Evolutionary conservation across 2,797 vertebrate species (phyloP).

Genomic region (Telmatherina bonti): DNA sequence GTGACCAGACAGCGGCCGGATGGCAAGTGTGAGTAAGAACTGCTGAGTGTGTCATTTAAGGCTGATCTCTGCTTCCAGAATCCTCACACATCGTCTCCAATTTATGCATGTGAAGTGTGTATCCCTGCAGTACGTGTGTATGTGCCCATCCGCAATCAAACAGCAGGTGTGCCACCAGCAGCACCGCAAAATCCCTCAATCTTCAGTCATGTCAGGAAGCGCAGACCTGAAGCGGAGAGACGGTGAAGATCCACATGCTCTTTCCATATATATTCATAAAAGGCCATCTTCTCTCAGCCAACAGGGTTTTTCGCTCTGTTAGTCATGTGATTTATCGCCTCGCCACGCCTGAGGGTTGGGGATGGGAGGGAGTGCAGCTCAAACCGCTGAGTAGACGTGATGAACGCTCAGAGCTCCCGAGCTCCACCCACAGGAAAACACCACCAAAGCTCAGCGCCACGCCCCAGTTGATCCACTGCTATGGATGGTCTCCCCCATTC

Average conservation of each 20-base stretch:
- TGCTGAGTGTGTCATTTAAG: constrained; percentile 14
- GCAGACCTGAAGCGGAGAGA: constrained; percentile 36
- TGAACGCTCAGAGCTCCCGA: constrained; percentile 26
- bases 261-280: constrained; percentile 75
- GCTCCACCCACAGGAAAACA: constrained; percentile 11
- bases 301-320: constrained; percentile 60
- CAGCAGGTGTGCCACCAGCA: constrained; percentile 35
- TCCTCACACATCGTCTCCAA: constrained; percentile 1
- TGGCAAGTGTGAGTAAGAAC: constrained; percentile 38
- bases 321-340: constrained; percentile 64
- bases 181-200: constrained; percentile 49
- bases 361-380: constrained; percentile 5
- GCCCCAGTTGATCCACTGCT: constrained; percentile 34
- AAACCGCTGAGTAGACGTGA: constrained; percentile 42
- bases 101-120: constrained; percentile 29
- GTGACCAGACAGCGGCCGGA: constrained; percentile 48
- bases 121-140: constrained; percentile 3
- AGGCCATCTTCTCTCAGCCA: constrained; percentile 56
- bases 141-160: constrained; percentile 24
- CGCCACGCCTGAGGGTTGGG: constrained; percentile 53
- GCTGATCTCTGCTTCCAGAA: neutral
- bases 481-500: constrained; percentile 37
- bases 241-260: constrained; percentile 51
- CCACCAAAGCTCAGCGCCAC: constrained; percentile 33
- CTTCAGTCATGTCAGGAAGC: constrained; percentile 48